Evolutionary conservation across 2,888 invertebrate genomes (phyloP).

Genomic region (Phytoseiulus persimilis): DNA sequence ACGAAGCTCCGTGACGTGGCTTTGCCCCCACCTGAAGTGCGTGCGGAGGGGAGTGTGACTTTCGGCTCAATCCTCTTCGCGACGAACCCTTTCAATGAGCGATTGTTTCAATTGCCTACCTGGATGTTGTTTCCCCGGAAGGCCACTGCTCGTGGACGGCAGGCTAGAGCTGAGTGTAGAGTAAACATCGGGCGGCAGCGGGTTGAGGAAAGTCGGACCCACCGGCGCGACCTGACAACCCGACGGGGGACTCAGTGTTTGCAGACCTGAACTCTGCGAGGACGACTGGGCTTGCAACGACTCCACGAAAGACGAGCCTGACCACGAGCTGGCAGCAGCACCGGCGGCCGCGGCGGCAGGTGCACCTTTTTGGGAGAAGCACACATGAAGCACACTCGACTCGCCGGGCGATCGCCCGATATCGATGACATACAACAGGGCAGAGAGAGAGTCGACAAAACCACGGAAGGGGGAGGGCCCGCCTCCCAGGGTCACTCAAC

Average conservation of each 20-base stretch:
- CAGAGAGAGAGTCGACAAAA: too few species aligned
- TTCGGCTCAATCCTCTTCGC: neutral
- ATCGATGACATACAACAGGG: neutral
- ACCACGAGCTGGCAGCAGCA: neutral
- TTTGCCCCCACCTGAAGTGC: slow-evolving; percentile 27
- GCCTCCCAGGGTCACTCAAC: neutral
- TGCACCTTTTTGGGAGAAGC: neutral
- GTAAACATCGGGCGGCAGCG: slow-evolving; percentile 25
- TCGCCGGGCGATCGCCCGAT: too few species aligned
- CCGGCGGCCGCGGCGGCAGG: neutral
- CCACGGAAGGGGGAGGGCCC: too few species aligned
- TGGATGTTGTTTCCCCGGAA: slow-evolving; percentile 31
- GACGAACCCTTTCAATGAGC: too few species aligned
- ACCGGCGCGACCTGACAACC: slow-evolving; percentile 6
- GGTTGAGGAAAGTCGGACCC: slow-evolving; percentile 9
- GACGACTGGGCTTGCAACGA: neutral
- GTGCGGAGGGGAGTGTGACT: too few species aligned
- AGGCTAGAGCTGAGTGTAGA: slow-evolving; percentile 14
- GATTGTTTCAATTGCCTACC: neutral
- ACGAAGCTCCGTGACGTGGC: slow-evolving; percentile 12
- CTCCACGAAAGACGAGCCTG: neutral
- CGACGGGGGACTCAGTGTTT: slow-evolving; percentile 14
- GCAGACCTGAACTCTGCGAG: slow-evolving; percentile 12
- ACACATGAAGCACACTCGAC: neutral
- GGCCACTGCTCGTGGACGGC: slow-evolving; percentile 19